phyloP scores from a whole-genome alignment of 2,113 vertebrate species.

The Xenus cinereus region DNA sequence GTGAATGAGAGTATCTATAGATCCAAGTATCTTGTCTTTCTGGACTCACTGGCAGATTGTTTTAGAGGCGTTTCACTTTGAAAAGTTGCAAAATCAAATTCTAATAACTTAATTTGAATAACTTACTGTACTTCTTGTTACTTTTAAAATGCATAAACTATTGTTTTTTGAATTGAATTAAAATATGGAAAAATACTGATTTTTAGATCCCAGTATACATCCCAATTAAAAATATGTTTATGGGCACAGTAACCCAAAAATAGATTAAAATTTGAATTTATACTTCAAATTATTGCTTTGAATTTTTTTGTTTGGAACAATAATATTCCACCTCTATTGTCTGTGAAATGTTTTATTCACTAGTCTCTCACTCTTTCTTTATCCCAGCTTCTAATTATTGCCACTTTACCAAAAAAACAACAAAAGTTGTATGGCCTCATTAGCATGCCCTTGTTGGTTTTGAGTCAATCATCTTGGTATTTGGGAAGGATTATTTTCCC shows the following conservation, averaged over 20 bases:
- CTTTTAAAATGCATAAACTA: neutral
- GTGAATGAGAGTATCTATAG: neutral
- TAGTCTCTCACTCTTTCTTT: neutral
- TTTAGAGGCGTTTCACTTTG: neutral
- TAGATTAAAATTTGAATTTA: neutral
- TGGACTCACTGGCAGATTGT: neutral
- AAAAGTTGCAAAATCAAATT: neutral
- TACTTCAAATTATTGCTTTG: neutral
- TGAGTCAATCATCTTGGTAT: neutral
- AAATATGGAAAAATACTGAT: neutral
- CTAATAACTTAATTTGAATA: neutral
- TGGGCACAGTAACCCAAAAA: neutral
- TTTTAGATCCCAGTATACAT: neutral
- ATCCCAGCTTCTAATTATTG: neutral
- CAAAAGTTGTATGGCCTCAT: neutral
- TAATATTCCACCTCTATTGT: neutral
- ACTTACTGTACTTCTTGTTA: neutral
- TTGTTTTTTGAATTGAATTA: neutral
- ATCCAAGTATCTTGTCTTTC: neutral
- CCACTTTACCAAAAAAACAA: neutral
- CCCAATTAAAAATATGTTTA: neutral
- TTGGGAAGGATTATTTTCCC: neutral
- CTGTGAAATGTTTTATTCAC: neutral
- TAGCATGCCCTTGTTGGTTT: neutral
- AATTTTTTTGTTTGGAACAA: neutral